phyloP scores from a whole-genome alignment of 2,888 invertebrate genomes.

The Apocheima hispidaria region DNA sequence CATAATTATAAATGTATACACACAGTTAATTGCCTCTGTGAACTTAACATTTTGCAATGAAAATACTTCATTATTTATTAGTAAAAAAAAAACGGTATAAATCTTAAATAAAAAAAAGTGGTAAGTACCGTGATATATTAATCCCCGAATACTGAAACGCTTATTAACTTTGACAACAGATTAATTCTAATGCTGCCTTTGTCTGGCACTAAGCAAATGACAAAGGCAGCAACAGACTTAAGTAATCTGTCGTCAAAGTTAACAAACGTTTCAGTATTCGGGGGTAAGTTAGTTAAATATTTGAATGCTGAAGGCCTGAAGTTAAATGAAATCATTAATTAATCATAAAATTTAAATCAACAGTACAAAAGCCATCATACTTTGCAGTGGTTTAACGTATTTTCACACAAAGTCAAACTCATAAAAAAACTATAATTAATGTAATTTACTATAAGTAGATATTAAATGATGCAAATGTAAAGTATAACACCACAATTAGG shows the following conservation, averaged over 20 bases:
- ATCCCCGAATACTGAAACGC: too few relatives aligned
- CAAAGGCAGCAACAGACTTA: too few relatives aligned
- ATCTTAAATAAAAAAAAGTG: background rate
- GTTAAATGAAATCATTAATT: background rate
- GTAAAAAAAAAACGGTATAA: background rate
- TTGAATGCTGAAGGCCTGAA: background rate
- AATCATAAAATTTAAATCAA: background rate
- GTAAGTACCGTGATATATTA: too few relatives aligned
- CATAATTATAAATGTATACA: background rate
- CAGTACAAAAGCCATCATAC: background rate
- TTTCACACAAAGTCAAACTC: background rate
- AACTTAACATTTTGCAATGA: background rate
- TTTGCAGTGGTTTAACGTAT: background rate
- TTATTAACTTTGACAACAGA: too few relatives aligned
- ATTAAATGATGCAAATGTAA: background rate
- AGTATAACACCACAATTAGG: background rate
- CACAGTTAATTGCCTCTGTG: background rate
- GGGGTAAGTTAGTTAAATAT: background rate
- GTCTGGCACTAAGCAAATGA: too few relatives aligned
- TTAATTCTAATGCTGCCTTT: too few relatives aligned
- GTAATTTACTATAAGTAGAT: too few relatives aligned
- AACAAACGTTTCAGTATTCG: too few relatives aligned
- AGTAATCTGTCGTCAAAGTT: too few relatives aligned
- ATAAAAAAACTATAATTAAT: background rate
- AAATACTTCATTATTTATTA: background rate